Percentiles rank a stretch among this genome's conserved stretches.
Evolutionary conservation across 2,888 invertebrate species (phyloP).

Genomic region (Drosophila merina): DNA sequence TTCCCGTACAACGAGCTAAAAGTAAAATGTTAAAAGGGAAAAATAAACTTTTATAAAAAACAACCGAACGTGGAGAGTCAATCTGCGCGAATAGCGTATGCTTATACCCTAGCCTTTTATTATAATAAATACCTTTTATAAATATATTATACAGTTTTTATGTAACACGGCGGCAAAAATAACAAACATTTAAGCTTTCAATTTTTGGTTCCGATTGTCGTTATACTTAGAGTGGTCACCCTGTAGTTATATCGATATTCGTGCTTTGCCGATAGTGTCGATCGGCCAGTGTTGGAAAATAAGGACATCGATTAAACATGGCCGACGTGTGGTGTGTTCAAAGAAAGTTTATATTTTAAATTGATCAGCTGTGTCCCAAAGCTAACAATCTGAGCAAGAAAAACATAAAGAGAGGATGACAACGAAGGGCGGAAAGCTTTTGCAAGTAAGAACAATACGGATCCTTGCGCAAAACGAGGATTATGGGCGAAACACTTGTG

Average conservation of each 20-base stretch:
- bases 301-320: too few relatives aligned
- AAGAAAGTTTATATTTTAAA: too few relatives aligned
- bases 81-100: not conserved
- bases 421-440: too few relatives aligned
- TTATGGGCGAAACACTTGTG: not conserved
- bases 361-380: too few relatives aligned
- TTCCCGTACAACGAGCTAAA: constrained; percentile 15
- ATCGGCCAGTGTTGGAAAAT: not conserved
- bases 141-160: too few relatives aligned
- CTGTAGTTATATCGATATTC: not conserved
- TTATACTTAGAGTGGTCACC: not conserved
- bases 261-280: not conserved
- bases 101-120: not conserved
- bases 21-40: constrained; percentile 2
- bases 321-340: too few relatives aligned
- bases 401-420: too few relatives aligned
- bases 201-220: too few relatives aligned
- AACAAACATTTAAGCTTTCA: too few relatives aligned
- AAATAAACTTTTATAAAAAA: not conserved
- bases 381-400: too few relatives aligned
- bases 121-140: not conserved
- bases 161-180: too few relatives aligned
- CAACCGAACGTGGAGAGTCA: not conserved
- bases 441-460: too few relatives aligned
- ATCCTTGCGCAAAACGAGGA: not conserved